These are phyloP conservation scores for Chloropsis cyanopogon DNA, from an alignment of 2,113 vertebrate species.

Conservation along the genomic window DNA sequence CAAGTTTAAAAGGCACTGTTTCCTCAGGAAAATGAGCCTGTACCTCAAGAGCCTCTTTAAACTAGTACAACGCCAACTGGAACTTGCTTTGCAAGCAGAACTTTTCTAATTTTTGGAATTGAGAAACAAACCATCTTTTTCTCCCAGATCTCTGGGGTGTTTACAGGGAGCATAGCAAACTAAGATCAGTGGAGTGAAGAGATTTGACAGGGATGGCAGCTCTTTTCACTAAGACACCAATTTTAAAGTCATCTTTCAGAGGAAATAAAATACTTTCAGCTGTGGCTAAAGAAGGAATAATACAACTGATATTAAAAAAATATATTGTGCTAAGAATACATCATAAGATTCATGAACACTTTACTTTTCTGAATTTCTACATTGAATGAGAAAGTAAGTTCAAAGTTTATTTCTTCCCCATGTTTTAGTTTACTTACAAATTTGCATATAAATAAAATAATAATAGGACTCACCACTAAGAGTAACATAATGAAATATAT, in stretches of 20 bases:
- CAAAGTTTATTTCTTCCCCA: background rate
- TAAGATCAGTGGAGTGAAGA: background rate
- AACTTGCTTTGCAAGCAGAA: background rate
- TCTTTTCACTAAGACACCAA: background rate
- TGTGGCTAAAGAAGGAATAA: background rate
- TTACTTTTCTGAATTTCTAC: background rate
- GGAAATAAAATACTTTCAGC: background rate
- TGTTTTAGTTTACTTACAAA: background rate
- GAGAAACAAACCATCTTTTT: background rate
- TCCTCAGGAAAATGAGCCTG: background rate
- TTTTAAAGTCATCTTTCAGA: background rate
- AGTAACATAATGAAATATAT: background rate
- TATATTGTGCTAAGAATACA: background rate
- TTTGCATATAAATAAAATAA: background rate
- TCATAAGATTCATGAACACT: background rate
- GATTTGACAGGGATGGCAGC: background rate
- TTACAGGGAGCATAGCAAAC: background rate
- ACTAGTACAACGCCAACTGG: background rate
- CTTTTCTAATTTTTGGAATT: background rate
- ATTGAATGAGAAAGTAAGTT: background rate
- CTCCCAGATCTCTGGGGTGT: background rate
- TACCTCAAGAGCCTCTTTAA: background rate
- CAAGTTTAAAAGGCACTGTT: background rate
- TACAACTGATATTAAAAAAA: background rate
- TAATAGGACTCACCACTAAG: background rate